Evolutionary conservation across 2,888 invertebrate species (phyloP), one percentile per base, ranked within the genome.

Genomic region (Boloria euphrosyne): DNA sequence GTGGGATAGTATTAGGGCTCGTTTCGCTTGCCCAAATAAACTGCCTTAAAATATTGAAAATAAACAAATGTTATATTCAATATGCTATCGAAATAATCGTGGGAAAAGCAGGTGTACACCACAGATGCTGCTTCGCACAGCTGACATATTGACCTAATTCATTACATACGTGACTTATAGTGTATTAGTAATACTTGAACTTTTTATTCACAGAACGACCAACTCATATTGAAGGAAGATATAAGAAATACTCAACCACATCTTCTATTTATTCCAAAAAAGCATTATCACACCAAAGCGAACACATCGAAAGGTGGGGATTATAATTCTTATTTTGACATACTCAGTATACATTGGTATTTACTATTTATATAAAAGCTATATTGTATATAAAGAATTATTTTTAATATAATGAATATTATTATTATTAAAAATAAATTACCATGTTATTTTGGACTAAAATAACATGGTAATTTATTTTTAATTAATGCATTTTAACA

Each of bases 191-290:
- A 76, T 79, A 62, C 73, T 75, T 71, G 73, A 73, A 70, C 76
- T 71, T 77, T 75, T 76, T 72, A 73, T 80, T 76, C 77, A 5
- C 86, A 92, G 92, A 92, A 78, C 90, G 91, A 67, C 90, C 89
- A 73, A 80, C 84, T 65, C 91, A 91, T 80, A 91, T 91, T 78
- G 92, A 92, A 79, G 92, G 92, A 77, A 88, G 90, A 75, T 92
- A 87, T 77, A 92, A 92, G 76, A 92, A 92, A 83, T 91, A 92
- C 78, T 92, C 92, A 72, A 92, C 92, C 18, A 90, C 92, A 71
- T 92, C 92, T 51, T 92, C 92, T 31, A 82, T 92, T 60, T 89
- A 92, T 78, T 93, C 93, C 63, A 93, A 92, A 78, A 92, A 90
- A 76, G 89, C 90, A 22, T 77, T 89, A 67, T 90, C 91, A 71